These are phyloP conservation scores for Cepaea hortensis DNA, from an alignment of 2,888 invertebrate genomes.

Conservation along the genomic window DNA sequence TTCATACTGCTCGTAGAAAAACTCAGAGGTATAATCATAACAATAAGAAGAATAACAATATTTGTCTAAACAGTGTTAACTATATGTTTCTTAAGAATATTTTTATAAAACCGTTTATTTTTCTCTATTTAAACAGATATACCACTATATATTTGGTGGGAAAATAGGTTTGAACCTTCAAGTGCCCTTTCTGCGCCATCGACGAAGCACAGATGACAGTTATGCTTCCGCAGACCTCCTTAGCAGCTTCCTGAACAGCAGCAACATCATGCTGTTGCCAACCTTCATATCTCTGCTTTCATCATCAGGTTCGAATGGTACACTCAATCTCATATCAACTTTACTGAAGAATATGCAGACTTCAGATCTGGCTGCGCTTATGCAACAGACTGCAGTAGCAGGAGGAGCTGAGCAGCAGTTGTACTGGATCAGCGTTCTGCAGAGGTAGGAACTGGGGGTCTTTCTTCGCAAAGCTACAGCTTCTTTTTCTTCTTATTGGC, in stretches of 20 bases:
- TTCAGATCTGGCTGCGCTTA: not conserved
- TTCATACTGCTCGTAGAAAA: no score
- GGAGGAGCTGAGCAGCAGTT: conserved; percentile 15
- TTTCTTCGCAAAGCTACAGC: no score
- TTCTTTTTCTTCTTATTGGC: no score
- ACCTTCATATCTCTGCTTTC: not conserved
- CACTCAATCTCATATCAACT: not conserved
- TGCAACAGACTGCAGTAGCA: not conserved
- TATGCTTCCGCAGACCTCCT: not conserved
- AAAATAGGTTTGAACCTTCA: conserved; percentile 20
- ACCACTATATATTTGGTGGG: conserved; percentile 63
- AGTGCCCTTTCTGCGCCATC: conserved; percentile 27
- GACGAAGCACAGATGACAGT: conserved; percentile 23
- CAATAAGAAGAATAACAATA: no score
- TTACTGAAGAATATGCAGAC: not conserved
- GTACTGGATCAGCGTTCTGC: not conserved
- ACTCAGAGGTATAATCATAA: no score
- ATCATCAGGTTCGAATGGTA: not conserved
- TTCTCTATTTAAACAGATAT: conserved; percentile 58
- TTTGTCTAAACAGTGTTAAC: not conserved
- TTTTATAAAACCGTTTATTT: not conserved
- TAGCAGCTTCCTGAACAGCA: not conserved
- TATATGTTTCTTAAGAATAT: not conserved
- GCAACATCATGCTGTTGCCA: not conserved
- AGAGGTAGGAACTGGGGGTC: not conserved